phyloP scores from a whole-genome alignment of 2,797 vertebrate species.

The Pseudochaenichthys georgianus region DNA sequence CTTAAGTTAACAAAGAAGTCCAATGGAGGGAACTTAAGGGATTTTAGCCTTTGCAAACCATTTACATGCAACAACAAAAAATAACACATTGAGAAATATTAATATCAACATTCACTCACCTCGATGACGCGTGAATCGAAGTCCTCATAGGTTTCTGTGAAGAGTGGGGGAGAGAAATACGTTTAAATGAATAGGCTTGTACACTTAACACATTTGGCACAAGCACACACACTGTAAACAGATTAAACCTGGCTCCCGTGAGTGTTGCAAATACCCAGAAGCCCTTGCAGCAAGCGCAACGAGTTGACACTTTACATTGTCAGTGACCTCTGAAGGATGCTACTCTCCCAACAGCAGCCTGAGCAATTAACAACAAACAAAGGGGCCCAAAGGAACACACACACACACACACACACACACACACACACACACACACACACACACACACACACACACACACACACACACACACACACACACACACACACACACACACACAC shows the following conservation, averaged over 20 bases:
- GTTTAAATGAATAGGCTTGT: constrained; percentile 10
- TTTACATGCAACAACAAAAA: too few relatives aligned
- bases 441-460: too few relatives aligned
- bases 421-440: too few relatives aligned
- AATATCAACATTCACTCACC: constrained; percentile 82
- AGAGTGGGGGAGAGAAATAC: constrained; percentile 18
- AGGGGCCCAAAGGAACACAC: constrained; percentile 33
- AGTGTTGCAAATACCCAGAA: constrained; percentile 60
- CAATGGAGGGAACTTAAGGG: too few relatives aligned
- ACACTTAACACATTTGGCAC: neutral
- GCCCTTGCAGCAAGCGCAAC: constrained; percentile 37
- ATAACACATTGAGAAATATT: too few relatives aligned
- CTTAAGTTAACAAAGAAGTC: too few relatives aligned
- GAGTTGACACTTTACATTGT: constrained; percentile 59
- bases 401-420: too few relatives aligned
- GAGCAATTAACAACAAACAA: constrained; percentile 70
- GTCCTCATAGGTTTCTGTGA: constrained; percentile 91
- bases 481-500: too few relatives aligned
- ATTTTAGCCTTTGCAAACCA: too few relatives aligned
- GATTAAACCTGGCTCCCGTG: constrained; percentile 46
- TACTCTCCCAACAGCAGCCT: constrained; percentile 38
- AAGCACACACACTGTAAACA: constrained; percentile 27
- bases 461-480: too few relatives aligned
- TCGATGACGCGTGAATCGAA: constrained; percentile 94
- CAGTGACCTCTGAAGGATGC: constrained; percentile 71